phyloP scores from a whole-genome alignment of 2,888 invertebrate genomes.

The Sphaerophoria rueppellii region DNA sequence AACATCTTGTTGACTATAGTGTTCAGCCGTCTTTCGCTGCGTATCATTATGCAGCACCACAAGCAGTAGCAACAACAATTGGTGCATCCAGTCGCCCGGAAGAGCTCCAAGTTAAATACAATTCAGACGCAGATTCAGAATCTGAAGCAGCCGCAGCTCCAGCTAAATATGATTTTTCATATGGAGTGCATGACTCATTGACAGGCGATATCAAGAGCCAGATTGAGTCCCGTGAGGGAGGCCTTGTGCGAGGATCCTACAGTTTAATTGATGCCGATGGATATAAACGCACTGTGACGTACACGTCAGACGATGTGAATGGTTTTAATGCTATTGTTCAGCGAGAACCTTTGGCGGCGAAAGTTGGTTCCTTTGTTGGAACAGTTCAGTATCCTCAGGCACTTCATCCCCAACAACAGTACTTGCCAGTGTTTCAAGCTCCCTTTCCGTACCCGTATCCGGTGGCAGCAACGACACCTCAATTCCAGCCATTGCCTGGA shows the following conservation, averaged over 20 bases:
- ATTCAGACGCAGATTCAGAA: background rate
- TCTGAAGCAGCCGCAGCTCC: constrained; percentile 75
- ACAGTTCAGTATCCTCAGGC: constrained; percentile 51
- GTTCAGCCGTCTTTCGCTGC: constrained; percentile 20
- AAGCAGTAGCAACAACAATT: constrained; percentile 43
- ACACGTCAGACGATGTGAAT: constrained; percentile 83
- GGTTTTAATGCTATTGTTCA: constrained; percentile 84
- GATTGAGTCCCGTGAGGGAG: constrained; percentile 83
- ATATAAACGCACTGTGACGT: constrained; percentile 83
- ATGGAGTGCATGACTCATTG: constrained; percentile 83
- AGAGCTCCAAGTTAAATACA: constrained; percentile 75
- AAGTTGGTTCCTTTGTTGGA: constrained; percentile 74
- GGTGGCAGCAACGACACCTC: constrained; percentile 52
- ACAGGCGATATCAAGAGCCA: constrained; percentile 84
- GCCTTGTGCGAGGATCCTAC: constrained; percentile 83
- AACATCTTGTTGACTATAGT: constrained; percentile 64
- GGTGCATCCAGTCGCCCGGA: constrained; percentile 57
- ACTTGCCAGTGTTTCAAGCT: constrained; percentile 69
- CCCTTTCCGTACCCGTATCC: constrained; percentile 41
- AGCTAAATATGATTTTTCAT: constrained; percentile 82
- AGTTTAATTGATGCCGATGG: constrained; percentile 84
- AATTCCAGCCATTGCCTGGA: constrained; percentile 35
- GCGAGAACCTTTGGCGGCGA: constrained; percentile 81
- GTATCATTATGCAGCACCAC: constrained; percentile 32
- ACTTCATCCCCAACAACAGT: constrained; percentile 44